Evolutionary conservation across 2,888 invertebrate species (phyloP).

Genomic region (Melitaea athalia): DNA sequence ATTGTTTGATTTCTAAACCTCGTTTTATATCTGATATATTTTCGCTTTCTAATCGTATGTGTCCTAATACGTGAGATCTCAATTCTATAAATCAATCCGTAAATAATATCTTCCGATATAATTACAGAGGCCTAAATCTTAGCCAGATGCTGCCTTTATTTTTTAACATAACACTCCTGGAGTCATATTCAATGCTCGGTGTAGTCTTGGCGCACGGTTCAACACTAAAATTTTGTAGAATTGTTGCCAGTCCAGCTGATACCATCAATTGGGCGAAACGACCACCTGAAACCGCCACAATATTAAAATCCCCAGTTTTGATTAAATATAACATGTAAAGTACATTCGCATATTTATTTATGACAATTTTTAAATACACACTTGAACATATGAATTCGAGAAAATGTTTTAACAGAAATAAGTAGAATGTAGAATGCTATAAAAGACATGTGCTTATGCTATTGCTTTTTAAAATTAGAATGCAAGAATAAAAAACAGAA

Average conservation of each 20-base stretch:
- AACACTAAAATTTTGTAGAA: slow-evolving; percentile 59
- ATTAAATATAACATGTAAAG: background rate
- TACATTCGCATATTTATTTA: background rate
- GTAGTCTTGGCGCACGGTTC: slow-evolving; percentile 70
- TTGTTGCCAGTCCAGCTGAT: slow-evolving; percentile 62
- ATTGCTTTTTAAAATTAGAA: background rate
- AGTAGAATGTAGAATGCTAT: too few species aligned
- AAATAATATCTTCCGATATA: background rate
- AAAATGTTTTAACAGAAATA: too few species aligned
- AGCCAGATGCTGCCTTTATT: slow-evolving; percentile 76
- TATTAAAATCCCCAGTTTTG: background rate
- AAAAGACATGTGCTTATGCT: background rate
- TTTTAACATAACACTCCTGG: slow-evolving; percentile 75
- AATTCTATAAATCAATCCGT: background rate
- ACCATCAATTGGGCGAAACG: slow-evolving; percentile 72
- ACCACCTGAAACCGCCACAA: slow-evolving; percentile 58
- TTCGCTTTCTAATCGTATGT: background rate
- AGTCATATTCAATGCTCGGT: slow-evolving; percentile 65
- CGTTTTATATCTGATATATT: background rate
- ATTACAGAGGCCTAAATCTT: slow-evolving; percentile 52
- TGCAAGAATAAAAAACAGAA: background rate
- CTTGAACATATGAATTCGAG: too few species aligned
- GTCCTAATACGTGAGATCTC: background rate
- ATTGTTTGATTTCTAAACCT: background rate
- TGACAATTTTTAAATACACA: too few species aligned